Conservation (phyloP, 2,113 vertebrate genomes). For the Pristiophorus japonicus region DNA sequence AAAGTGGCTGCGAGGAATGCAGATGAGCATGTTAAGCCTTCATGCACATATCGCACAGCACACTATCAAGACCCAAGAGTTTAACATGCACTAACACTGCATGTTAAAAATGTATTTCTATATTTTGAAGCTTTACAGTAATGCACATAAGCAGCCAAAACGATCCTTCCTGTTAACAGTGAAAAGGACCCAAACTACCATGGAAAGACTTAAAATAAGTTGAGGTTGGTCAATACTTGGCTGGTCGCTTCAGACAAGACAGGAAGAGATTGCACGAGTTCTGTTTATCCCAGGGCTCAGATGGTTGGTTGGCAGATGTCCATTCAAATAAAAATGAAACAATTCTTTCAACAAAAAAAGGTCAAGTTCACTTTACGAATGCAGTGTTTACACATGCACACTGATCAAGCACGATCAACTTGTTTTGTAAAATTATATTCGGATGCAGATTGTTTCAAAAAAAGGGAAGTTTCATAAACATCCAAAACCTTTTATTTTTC, state of each 20-base stretch:
- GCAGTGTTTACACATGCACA: background rate
- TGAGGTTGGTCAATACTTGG: background rate
- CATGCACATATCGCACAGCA: background rate
- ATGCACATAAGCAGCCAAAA: background rate
- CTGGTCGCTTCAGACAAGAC: background rate
- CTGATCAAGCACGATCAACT: no score
- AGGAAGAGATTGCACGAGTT: background rate
- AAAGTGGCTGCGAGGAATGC: background rate
- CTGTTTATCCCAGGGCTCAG: background rate
- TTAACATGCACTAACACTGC: no score
- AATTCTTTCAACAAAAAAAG: background rate
- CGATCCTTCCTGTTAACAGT: background rate
- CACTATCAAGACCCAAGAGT: background rate
- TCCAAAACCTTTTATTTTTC: background rate
- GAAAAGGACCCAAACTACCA: background rate
- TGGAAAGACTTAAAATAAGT: background rate
- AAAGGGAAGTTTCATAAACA: background rate
- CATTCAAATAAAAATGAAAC: background rate
- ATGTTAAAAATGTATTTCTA: background rate
- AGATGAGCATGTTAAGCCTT: no score
- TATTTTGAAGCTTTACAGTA: background rate
- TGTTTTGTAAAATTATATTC: background rate
- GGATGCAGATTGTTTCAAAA: background rate
- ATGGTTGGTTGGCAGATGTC: background rate
- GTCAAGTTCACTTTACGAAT: background rate